Conservation (phyloP, 1,140 invertebrate species). For the Aphidius ervi region DNA sequence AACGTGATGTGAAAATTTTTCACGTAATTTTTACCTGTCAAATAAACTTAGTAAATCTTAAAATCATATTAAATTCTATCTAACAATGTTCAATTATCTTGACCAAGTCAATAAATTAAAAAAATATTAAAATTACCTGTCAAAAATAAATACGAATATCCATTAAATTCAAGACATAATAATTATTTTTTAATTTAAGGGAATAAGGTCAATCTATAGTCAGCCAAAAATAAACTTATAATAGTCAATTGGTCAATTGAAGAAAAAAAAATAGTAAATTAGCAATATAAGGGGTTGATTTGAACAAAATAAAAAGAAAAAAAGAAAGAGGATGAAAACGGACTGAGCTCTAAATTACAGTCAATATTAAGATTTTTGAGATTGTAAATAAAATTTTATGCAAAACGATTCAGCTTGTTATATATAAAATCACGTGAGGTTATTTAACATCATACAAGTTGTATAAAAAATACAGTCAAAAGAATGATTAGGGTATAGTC, state of each 20-base stretch:
- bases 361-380: conserved; percentile 30
- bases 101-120: conserved; percentile 1
- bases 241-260: too few species aligned
- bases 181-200: neutral
- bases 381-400: conserved; percentile 27
- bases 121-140: neutral
- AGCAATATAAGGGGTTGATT: neutral
- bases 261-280: neutral
- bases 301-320: too few species aligned
- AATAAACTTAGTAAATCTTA: too few species aligned
- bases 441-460: neutral
- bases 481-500: conserved; percentile 1
- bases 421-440: conserved; percentile 9
- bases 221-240: too few species aligned
- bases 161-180: too few species aligned
- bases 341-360: conserved; percentile 25
- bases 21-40: too few species aligned
- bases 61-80: too few species aligned
- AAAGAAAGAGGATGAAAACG: conserved; percentile 1
- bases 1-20: too few species aligned
- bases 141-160: neutral
- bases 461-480: conserved; percentile 1
- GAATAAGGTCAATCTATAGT: neutral
- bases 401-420: conserved; percentile 27
- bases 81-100: neutral